phyloP scores from a whole-genome alignment of 2,797 vertebrate species.

The Poeciliopsis gracilis region DNA sequence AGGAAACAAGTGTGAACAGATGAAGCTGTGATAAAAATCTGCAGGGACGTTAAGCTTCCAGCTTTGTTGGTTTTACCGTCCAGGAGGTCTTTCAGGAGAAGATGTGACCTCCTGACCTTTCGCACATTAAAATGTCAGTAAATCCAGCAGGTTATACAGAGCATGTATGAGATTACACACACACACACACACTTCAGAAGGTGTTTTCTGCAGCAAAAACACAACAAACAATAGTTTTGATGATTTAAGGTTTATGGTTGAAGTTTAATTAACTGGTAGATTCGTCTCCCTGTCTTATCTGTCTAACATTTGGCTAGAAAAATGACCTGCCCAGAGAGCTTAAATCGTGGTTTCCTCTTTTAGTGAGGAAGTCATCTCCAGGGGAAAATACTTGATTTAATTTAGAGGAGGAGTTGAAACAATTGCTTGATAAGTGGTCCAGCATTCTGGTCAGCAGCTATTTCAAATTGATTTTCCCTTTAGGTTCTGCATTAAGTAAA shows the following conservation, averaged over 20 bases:
- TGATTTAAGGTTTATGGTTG: background rate
- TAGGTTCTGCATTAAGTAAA: background rate
- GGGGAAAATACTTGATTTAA: conserved; percentile 20
- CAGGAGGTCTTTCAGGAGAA: conserved; percentile 38
- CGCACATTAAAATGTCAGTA: conserved; percentile 54
- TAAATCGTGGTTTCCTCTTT: conserved; percentile 1
- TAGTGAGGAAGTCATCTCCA: background rate
- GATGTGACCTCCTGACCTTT: conserved; percentile 48
- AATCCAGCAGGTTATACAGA: conserved; percentile 42
- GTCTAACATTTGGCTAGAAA: background rate
- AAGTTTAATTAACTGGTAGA: background rate
- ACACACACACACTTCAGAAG: conserved; percentile 11
- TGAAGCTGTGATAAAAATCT: conserved; percentile 3
- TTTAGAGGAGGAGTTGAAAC: conserved; percentile 14
- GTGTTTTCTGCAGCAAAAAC: background rate
- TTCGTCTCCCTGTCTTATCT: background rate
- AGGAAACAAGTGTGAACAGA: conserved; percentile 22
- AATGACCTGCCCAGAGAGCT: background rate
- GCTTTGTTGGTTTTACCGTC: conserved; percentile 31
- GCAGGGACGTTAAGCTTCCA: background rate
- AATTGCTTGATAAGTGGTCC: background rate
- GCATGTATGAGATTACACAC: conserved; percentile 43
- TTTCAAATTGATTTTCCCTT: background rate
- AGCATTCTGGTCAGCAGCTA: conserved; percentile 1
- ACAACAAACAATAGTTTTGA: background rate